Evolutionary conservation across 2,113 vertebrate species (phyloP), one percentile per base, ranked within the genome.

Genomic region (Mustela lutreola): DNA sequence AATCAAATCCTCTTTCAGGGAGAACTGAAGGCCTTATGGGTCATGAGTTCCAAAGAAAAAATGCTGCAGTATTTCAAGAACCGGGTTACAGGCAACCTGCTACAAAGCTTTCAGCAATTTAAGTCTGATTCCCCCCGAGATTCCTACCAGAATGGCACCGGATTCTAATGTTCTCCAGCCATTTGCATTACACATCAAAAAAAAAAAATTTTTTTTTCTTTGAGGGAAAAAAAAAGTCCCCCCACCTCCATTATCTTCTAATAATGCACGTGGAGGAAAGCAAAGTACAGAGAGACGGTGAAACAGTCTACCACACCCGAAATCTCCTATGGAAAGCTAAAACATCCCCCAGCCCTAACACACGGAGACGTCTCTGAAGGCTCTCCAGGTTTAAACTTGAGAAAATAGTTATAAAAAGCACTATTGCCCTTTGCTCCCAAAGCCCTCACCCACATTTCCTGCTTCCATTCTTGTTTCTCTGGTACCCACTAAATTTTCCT

Each of bases 101-200:
- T 97, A 96, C 79, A 87, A 93, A 97, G 92, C 97, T 93, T 95
- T 89, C 73, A 78, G 92, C 78, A 63, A 82, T 96, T 90, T 80
- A 85, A 98, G 73, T 94, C 78, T 42, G 60, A 97, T 95, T 94
- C 94, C 62, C 78, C 91, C 80, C 0, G n/a, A 97, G 94, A 95
- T 75, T 93, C 79, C 90, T 81, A 48, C n/a, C 80, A 87, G 79
- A 53, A 88, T 90, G 56, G 63, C 88, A 94, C 75, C 2, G 0
- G 26, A 88, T 92, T 75, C 71, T 73, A 95, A 90, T 56, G 60
- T 70, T 93, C 67, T 45, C 95, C 97, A 96, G 87, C 84, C 97
- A 98, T 95, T 97, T 97, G 94, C 96, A 98, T 97, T 97, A 97
- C 88, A 98, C 86, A 96, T 96, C 76, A 97, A 98, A 98, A 97